Evolutionary conservation across 2,888 invertebrate genomes (phyloP).

Genomic region (Tetropium fuscum): DNA sequence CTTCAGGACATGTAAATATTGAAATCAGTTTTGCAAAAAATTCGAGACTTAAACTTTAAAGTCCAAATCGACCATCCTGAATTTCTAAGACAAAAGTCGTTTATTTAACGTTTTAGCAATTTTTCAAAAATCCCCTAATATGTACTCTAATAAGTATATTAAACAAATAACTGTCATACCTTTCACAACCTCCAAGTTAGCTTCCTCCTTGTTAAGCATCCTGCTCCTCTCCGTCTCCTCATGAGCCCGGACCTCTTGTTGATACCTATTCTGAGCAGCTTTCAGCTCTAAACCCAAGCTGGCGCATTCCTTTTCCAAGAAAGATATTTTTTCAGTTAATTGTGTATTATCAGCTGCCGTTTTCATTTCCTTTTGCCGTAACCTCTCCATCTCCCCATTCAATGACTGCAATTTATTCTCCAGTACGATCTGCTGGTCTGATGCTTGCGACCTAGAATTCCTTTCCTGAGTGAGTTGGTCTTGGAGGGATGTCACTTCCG

Average conservation of each 20-base stretch:
- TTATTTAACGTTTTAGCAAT: no score
- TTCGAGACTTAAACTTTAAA: no score
- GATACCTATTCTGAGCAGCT: conserved; percentile 84
- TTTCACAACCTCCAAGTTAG: conserved; percentile 92
- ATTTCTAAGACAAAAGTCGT: no score
- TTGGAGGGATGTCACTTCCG: conserved; percentile 81
- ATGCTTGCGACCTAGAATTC: conserved; percentile 81
- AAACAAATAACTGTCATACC: conserved; percentile 68
- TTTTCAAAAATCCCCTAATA: background rate
- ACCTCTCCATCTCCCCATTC: conserved; percentile 70
- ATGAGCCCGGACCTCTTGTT: conserved; percentile 88
- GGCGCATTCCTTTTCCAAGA: conserved; percentile 90
- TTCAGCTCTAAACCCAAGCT: conserved; percentile 87
- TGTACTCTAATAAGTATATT: conserved; percentile 19
- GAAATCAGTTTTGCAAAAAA: no score
- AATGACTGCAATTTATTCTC: conserved; percentile 72
- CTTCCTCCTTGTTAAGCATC: conserved; percentile 89
- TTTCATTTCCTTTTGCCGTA: conserved; percentile 74
- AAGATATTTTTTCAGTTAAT: conserved; percentile 83
- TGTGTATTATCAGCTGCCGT: conserved; percentile 82
- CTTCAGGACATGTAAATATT: no score
- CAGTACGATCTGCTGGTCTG: conserved; percentile 78
- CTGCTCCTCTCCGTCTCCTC: conserved; percentile 90
- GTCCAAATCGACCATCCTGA: no score
- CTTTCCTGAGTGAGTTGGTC: conserved; percentile 86